phyloP scores from a whole-genome alignment of 2,888 invertebrate species.

The Meghimatium bilineatum region DNA sequence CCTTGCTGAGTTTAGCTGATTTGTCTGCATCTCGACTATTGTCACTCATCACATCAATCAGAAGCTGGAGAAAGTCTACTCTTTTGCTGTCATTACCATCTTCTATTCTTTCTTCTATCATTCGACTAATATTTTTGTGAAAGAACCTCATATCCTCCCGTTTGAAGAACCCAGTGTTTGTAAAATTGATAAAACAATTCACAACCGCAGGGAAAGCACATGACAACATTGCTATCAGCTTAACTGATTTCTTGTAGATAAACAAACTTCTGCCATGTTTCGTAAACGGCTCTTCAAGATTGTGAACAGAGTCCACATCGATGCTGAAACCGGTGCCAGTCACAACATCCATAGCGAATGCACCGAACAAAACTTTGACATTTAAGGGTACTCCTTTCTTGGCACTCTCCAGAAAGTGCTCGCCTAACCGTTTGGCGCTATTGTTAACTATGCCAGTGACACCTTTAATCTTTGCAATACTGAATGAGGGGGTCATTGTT shows the following conservation, averaged over 20 bases:
- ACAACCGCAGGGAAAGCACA: not conserved
- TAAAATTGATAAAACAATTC: not conserved
- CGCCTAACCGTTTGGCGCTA: slow-evolving; percentile 15
- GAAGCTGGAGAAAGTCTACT: slow-evolving; percentile 49
- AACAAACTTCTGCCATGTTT: slow-evolving; percentile 41
- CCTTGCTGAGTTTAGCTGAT: slow-evolving; percentile 28
- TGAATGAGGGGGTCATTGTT: slow-evolving; percentile 28
- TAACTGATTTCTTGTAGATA: slow-evolving; percentile 20
- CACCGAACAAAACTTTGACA: slow-evolving; percentile 36
- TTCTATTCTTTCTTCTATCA: slow-evolving; percentile 19
- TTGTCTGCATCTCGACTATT: not conserved
- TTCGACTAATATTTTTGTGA: not conserved
- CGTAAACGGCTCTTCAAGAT: slow-evolving; percentile 34
- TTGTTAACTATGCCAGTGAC: slow-evolving; percentile 30
- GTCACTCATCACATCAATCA: slow-evolving; percentile 45
- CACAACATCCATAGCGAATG: slow-evolving; percentile 38
- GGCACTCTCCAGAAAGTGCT: slow-evolving; percentile 19
- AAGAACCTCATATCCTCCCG: slow-evolving; percentile 38
- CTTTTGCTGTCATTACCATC: slow-evolving; percentile 17
- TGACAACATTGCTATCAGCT: not conserved
- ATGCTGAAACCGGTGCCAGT: slow-evolving; percentile 36
- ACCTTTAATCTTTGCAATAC: slow-evolving; percentile 23
- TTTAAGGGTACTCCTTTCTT: slow-evolving; percentile 6
- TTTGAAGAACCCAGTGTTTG: slow-evolving; percentile 29
- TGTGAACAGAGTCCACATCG: slow-evolving; percentile 33